Base-by-base conservation (phyloP, 1,140 invertebrate species). In the Neocloeon triangulifer region DNA sequence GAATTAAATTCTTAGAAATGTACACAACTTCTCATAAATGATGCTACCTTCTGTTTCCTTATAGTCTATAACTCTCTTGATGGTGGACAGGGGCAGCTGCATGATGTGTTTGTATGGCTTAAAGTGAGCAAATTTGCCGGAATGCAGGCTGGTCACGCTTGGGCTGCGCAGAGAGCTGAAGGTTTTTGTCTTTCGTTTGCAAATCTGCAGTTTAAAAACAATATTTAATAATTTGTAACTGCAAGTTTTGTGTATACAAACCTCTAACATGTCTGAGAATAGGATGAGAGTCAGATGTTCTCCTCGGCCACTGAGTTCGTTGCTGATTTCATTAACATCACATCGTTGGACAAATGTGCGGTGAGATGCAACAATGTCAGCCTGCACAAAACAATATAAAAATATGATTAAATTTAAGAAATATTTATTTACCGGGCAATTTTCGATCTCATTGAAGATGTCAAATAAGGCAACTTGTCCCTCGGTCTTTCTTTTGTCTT, bases 371-470 rank as follows among this genome's bases (percentile, higher is more conserved):
- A 94, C 71, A 37, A 94, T 52, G 45, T 86, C 74, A 1, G 82
- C 69, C 65, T 78, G 52, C 30, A 52, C 58, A 37, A 33, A 39
- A 41, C 41, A 37, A 35, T 21, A 30, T 16, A 34, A 36, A 41
- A 34, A 16, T 6, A 29, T 16, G 8, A 29, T 25, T 12, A 3
- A 25, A 25, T 10, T 27, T 5, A n/a, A n/a, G n/a, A n/a, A n/a
- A n/a, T 18, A 27, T 30, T 15, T 18, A 61, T 64, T 65, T 53
- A 80, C 73, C 25, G 91, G 89, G 58, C 88, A 95, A 46, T 89
- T 86, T 46, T 96, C 88, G 45, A 97, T 95, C 49, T 95, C 86
- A 53, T 95, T 89, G 52, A 92, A 84, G 35, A 95, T 88, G 55
- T 94, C 85, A 58, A 96, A 97, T 64, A 96, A 80, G 39, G 76